phyloP scores from a whole-genome alignment of 2,113 vertebrate species.

The Podiceps cristatus region DNA sequence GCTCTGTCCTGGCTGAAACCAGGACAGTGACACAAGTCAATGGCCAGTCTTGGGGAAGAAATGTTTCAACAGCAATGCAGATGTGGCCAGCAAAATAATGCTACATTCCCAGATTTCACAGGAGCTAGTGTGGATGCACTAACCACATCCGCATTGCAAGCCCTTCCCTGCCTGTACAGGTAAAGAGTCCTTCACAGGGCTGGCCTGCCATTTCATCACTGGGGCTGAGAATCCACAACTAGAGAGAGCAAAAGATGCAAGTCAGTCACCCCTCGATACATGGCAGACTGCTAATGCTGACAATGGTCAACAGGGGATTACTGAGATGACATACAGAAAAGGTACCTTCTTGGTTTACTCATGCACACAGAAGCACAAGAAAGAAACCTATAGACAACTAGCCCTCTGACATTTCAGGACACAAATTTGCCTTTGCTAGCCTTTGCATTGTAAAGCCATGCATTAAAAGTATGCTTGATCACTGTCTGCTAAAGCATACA shows the following conservation, averaged over 20 bases:
- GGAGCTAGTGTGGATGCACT: background rate
- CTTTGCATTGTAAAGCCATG: background rate
- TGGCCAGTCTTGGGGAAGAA: background rate
- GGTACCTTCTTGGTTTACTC: background rate
- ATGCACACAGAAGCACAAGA: background rate
- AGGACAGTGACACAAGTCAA: background rate
- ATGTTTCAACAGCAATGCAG: background rate
- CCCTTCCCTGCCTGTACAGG: background rate
- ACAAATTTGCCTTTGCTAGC: too few relatives aligned
- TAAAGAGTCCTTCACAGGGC: background rate
- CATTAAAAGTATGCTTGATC: background rate
- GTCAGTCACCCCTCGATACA: background rate
- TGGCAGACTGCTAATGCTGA: background rate
- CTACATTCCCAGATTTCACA: background rate
- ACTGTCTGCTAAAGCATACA: background rate
- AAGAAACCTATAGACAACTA: background rate
- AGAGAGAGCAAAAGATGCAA: background rate
- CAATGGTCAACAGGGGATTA: background rate
- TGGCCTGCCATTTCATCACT: background rate
- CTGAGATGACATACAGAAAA: background rate
- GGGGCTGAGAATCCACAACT: background rate
- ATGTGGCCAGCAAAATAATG: background rate
- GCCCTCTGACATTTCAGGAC: background rate
- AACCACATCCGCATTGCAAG: background rate
- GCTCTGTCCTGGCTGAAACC: too few relatives aligned